Percentiles rank a stretch among this genome's conserved stretches.
Evolutionary conservation across 2,888 invertebrate species (phyloP).

Genomic region (Zele albiditarsus): DNA sequence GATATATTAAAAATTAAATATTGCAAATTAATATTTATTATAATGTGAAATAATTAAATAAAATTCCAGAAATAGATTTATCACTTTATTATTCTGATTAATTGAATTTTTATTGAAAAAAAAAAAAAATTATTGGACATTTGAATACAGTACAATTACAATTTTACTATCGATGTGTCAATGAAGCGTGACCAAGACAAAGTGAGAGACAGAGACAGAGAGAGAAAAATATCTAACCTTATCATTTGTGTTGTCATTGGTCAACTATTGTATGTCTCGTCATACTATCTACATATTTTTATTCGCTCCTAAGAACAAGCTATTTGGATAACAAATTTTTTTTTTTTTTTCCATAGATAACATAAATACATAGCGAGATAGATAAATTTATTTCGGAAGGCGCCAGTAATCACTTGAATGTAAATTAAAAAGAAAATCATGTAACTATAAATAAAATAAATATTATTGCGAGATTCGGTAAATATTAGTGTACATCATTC

Average conservation of each 20-base stretch:
- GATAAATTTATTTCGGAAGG: not conserved
- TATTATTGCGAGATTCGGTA: no score
- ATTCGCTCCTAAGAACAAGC: not conserved
- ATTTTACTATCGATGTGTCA: not conserved
- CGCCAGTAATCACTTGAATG: not conserved
- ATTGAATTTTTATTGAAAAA: no score
- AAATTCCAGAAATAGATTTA: no score
- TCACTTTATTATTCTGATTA: no score
- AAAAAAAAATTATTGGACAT: no score
- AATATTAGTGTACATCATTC: not conserved
- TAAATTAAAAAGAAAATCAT: not conserved
- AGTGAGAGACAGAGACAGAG: constrained; percentile 40
- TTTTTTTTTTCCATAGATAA: not conserved
- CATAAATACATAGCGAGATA: not conserved
- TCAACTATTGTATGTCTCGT: constrained; percentile 47
- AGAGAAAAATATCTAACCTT: constrained; percentile 39
- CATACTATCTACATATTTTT: not conserved
- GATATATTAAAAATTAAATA: no score
- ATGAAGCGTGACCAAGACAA: constrained; percentile 29
- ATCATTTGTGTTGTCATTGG: constrained; percentile 49
- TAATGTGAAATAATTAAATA: no score
- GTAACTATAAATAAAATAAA: no score
- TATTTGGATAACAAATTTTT: not conserved
- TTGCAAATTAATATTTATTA: no score
- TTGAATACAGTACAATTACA: no score